Conservation (phyloP, 2,113 vertebrate genomes). For the Tiliqua scincoides region DNA sequence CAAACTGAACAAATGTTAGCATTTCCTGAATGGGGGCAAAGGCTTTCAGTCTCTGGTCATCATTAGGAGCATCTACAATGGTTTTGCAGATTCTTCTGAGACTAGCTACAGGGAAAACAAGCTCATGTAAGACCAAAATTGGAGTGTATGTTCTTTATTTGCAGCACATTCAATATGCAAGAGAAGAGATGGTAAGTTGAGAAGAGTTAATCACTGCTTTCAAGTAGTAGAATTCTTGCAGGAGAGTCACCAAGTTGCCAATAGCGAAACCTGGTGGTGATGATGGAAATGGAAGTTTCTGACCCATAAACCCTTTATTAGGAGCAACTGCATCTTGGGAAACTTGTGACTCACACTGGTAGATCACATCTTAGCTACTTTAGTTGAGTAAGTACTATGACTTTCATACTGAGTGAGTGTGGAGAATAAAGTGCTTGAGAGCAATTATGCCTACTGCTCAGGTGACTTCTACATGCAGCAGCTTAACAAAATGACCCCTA, state of each 20-base stretch:
- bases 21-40: conserved; percentile 96
- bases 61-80: conserved; percentile 86
- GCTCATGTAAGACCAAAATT: neutral
- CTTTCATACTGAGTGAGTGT: neutral
- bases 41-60: conserved; percentile 89
- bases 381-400: neutral
- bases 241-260: no score
- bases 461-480: no score
- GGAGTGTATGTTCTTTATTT: neutral
- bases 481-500: no score
- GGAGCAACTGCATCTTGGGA: no score
- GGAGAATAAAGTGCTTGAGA: neutral
- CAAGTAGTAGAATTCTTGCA: neutral
- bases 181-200: neutral
- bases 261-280: no score
- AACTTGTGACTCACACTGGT: no score
- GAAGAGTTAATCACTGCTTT: no score
- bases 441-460: no score
- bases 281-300: no score
- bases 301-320: no score
- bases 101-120: conserved; percentile 72
- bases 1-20: conserved; percentile 95
- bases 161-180: neutral
- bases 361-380: no score
- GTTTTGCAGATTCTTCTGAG: conserved; percentile 92